Conservation (phyloP, 1,140 invertebrate genomes). For the Pinna nobilis region DNA sequence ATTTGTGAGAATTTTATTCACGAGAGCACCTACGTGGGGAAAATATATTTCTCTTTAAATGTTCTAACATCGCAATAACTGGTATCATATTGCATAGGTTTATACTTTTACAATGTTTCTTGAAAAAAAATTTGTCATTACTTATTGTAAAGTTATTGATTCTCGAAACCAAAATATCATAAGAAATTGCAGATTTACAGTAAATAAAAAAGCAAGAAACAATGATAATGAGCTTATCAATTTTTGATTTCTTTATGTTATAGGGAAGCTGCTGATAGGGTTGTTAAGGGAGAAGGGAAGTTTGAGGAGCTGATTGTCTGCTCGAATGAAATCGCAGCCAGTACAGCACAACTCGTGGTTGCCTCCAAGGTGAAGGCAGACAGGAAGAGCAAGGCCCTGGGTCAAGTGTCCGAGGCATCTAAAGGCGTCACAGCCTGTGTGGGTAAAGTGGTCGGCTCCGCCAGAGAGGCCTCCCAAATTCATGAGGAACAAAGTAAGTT, state of each 20-base stretch:
- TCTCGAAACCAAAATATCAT: too few relatives aligned
- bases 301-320: slow-evolving; percentile 96
- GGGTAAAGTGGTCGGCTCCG: slow-evolving; percentile 93
- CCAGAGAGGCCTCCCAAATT: slow-evolving; percentile 89
- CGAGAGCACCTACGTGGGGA: too few relatives aligned
- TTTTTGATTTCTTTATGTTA: slow-evolving; percentile 55
- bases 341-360: slow-evolving; percentile 97
- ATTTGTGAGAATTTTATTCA: too few relatives aligned
- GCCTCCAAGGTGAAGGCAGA: slow-evolving; percentile 89
- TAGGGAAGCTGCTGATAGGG: slow-evolving; percentile 94
- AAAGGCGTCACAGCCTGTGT: slow-evolving; percentile 92
- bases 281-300: slow-evolving; percentile 90
- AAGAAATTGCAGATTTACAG: too few relatives aligned
- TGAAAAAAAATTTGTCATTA: too few relatives aligned
- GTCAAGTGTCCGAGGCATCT: slow-evolving; percentile 87
- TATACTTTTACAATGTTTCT: too few relatives aligned
- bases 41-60: too few relatives aligned
- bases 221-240: too few relatives aligned
- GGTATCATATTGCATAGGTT: too few relatives aligned
- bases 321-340: slow-evolving; percentile 97
- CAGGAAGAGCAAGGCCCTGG: slow-evolving; percentile 85
- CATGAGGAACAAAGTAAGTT: slow-evolving; percentile 83
- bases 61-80: too few relatives aligned
- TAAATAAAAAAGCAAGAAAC: too few relatives aligned
- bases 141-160: too few relatives aligned